phyloP scores from a whole-genome alignment of 2,888 invertebrate species.

The Eulithis prunata region DNA sequence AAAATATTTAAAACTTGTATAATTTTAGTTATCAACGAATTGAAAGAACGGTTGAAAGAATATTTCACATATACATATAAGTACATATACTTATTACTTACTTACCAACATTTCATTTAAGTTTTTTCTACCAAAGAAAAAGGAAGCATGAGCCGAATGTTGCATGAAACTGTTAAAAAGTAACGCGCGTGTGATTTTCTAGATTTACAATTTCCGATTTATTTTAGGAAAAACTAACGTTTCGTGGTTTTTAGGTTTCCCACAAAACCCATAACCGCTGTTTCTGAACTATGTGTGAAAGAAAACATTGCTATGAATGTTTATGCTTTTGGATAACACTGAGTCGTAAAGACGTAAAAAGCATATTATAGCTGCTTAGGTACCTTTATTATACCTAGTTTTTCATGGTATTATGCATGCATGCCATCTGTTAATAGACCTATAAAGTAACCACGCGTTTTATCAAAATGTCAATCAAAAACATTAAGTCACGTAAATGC shows the following conservation, averaged over 20 bases:
- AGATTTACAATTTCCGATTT: conserved; percentile 16
- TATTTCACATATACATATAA: too few species aligned
- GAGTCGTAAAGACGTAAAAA: not conserved
- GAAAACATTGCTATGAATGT: not conserved
- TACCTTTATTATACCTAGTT: not conserved
- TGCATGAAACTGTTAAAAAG: conserved; percentile 7
- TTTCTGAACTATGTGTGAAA: conserved; percentile 9
- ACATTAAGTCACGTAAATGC: too few species aligned
- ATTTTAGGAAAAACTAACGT: conserved; percentile 16
- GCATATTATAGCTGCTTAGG: not conserved
- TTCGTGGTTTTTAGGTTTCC: conserved; percentile 19
- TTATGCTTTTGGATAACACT: conserved; percentile 2
- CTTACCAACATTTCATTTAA: too few species aligned
- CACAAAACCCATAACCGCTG: conserved; percentile 9
- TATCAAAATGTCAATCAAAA: too few species aligned
- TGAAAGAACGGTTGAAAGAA: too few species aligned
- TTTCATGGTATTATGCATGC: not conserved
- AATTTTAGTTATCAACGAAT: too few species aligned
- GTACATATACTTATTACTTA: too few species aligned
- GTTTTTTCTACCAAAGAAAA: too few species aligned
- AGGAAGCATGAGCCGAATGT: not conserved
- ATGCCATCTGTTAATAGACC: not conserved
- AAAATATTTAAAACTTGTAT: too few species aligned
- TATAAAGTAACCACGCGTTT: too few species aligned
- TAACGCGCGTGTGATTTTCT: not conserved